Conservation (phyloP, 2,113 vertebrate genomes). For the Phyllostomus discolor region DNA sequence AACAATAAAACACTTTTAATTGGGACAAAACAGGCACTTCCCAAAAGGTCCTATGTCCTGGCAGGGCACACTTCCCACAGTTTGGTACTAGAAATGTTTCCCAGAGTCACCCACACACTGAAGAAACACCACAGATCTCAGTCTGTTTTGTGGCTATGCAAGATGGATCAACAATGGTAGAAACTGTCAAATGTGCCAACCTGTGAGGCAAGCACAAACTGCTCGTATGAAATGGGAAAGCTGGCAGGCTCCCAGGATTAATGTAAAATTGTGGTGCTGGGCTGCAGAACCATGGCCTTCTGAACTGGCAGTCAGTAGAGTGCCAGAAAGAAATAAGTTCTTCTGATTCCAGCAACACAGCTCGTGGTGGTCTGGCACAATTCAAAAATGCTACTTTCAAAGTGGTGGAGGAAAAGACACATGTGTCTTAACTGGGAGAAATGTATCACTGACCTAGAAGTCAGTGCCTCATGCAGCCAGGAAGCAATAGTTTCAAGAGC, state of each 20-base stretch:
- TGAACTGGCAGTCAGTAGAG: neutral
- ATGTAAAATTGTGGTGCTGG: neutral
- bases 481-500: slow-evolving; percentile 36
- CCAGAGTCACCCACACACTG: slow-evolving; percentile 52
- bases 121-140: slow-evolving; percentile 43
- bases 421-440: slow-evolving; percentile 9
- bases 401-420: slow-evolving; percentile 50
- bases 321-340: neutral
- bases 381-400: slow-evolving; percentile 36
- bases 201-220: neutral
- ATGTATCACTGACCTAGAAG: slow-evolving; percentile 59
- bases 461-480: neutral
- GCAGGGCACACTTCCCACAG: slow-evolving; percentile 36
- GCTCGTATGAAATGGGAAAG: neutral
- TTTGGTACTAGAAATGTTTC: slow-evolving; percentile 60
- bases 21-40: slow-evolving; percentile 42
- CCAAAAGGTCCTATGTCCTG: slow-evolving; percentile 42
- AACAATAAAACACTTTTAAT: slow-evolving; percentile 49
- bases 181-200: slow-evolving; percentile 36
- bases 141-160: slow-evolving; percentile 25
- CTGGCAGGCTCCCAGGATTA: slow-evolving; percentile 9
- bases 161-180: neutral
- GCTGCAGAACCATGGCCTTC: neutral
- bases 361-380: neutral
- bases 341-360: neutral